These are phyloP conservation scores for Helarctos malayanus DNA, from an alignment of 2,797 vertebrate genomes.

Conservation along the genomic window DNA sequence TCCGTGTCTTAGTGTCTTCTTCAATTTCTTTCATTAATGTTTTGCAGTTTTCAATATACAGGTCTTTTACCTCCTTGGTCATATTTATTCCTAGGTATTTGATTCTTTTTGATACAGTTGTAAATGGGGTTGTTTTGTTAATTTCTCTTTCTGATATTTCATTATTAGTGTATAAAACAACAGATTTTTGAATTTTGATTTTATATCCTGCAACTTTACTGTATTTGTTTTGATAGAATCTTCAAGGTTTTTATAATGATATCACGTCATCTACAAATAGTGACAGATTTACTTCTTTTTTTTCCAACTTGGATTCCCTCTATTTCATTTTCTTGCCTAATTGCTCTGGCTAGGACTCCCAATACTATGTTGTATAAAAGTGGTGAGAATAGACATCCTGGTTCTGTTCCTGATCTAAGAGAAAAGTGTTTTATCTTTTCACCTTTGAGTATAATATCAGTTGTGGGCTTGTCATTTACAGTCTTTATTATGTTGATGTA, in stretches of 20 bases:
- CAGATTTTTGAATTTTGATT: background rate
- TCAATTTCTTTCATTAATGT: background rate
- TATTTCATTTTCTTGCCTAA: background rate
- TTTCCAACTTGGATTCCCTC: background rate
- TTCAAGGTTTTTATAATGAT: background rate
- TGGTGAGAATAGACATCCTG: background rate
- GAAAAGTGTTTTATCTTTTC: background rate
- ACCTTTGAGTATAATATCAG: background rate
- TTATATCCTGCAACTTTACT: background rate
- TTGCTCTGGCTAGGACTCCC: background rate
- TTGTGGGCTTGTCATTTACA: background rate
- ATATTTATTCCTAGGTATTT: background rate
- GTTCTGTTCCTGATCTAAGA: background rate
- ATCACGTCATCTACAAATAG: background rate
- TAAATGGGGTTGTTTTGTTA: background rate
- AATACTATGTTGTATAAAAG: background rate
- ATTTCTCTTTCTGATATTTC: background rate
- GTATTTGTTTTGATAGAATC: background rate
- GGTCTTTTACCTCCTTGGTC: background rate
- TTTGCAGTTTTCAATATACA: background rate
- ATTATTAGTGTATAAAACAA: background rate
- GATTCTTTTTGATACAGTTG: background rate
- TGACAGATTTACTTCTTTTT: background rate
- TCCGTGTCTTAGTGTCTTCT: background rate
- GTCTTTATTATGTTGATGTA: background rate